These are phyloP conservation scores for Ophraella communa DNA, from an alignment of 2,888 invertebrate species.

Conservation along the genomic window DNA sequence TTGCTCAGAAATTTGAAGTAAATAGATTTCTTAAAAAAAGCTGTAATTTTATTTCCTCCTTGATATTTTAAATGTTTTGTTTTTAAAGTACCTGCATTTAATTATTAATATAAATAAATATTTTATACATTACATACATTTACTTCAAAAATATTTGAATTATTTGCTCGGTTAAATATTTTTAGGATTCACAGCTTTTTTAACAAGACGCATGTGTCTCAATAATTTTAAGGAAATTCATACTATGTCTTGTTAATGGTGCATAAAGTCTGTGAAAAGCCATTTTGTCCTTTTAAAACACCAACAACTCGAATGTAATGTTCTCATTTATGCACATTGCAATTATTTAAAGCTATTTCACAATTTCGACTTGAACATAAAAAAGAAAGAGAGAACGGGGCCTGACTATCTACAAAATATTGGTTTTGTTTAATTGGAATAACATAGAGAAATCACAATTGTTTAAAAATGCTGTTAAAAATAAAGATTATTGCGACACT, in stretches of 20 bases:
- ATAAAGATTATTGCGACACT: no score
- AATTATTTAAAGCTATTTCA: slow-evolving; percentile 41
- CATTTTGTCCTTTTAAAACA: slow-evolving; percentile 49
- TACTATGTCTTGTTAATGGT: slow-evolving; percentile 51
- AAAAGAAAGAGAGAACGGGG: no score
- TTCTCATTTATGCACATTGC: slow-evolving; percentile 45
- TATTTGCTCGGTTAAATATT: not conserved
- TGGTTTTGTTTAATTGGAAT: not conserved
- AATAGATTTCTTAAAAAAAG: no score
- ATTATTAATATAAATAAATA: no score
- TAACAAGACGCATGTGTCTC: slow-evolving; percentile 8
- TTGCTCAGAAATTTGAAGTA: no score
- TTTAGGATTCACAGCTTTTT: not conserved
- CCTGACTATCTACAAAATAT: not conserved
- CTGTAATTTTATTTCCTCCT: no score
- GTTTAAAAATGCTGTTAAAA: no score
- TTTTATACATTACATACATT: no score
- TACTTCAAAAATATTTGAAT: not conserved
- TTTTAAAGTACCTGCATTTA: no score
- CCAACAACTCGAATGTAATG: slow-evolving; percentile 48
- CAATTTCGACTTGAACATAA: not conserved
- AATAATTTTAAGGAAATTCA: slow-evolving; percentile 39
- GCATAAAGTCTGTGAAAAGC: slow-evolving; percentile 49
- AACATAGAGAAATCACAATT: no score
- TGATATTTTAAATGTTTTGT: no score